Evolutionary conservation across 2,888 invertebrate species (phyloP).

Genomic region (Zonitis immaculata): DNA sequence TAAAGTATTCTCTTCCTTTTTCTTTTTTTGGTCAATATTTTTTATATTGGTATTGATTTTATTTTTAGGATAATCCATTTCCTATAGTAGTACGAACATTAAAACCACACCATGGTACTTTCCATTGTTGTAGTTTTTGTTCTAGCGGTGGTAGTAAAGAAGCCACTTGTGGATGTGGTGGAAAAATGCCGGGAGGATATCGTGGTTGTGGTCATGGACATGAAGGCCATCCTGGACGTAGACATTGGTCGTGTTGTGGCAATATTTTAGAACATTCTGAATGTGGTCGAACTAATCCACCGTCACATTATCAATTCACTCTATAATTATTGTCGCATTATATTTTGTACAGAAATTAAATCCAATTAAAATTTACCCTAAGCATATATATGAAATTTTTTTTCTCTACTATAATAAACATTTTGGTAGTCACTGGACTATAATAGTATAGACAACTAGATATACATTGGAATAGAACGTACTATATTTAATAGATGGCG

Average conservation of each 20-base stretch:
- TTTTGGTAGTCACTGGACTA: not conserved
- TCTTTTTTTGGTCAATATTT: not conserved
- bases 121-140: slow-evolving; percentile 78
- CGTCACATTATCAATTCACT: slow-evolving; percentile 55
- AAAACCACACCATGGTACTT: slow-evolving; percentile 64
- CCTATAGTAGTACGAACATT: slow-evolving; percentile 59
- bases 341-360: slow-evolving; percentile 9
- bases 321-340: too few species aligned
- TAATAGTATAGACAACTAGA: not conserved
- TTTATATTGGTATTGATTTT: slow-evolving; percentile 7
- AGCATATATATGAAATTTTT: not conserved
- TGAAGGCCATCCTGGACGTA: slow-evolving; percentile 70
- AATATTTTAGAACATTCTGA: slow-evolving; percentile 58
- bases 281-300: slow-evolving; percentile 52
- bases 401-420: not conserved
- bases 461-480: too few species aligned
- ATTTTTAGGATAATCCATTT: slow-evolving; percentile 66
- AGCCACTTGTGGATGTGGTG: slow-evolving; percentile 66
- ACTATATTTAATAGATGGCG: not conserved
- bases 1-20: slow-evolving; percentile 49
- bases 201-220: slow-evolving; percentile 80
- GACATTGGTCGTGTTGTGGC: slow-evolving; percentile 83
- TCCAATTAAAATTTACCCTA: not conserved
- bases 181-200: slow-evolving; percentile 68
- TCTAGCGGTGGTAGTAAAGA: slow-evolving; percentile 71